phyloP scores from a whole-genome alignment of 1,140 invertebrate species.

The Apis dorsata region DNA sequence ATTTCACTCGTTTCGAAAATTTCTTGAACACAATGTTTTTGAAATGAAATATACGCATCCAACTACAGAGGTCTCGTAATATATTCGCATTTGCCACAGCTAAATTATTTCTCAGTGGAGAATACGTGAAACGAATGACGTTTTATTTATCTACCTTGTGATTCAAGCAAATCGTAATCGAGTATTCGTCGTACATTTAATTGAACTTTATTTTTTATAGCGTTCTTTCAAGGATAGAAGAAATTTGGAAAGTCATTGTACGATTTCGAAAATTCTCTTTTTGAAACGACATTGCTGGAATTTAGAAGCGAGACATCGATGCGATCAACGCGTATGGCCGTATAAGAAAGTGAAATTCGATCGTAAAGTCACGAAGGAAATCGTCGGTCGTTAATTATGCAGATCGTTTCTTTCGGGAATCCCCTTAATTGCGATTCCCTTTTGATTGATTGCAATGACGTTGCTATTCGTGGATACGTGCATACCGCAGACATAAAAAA shows the following conservation, averaged over 20 bases:
- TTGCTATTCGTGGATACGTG: constrained; percentile 18
- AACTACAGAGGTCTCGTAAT: not conserved
- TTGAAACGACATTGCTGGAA: constrained; percentile 5
- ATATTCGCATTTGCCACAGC: not conserved
- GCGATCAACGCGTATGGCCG: not conserved
- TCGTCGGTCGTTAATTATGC: constrained; percentile 46
- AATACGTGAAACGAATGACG: not conserved
- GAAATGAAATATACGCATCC: not conserved
- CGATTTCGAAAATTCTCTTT: not conserved
- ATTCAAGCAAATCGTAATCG: not conserved
- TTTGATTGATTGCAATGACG: constrained; percentile 48
- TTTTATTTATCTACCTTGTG: not conserved
- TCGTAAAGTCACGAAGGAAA: constrained; percentile 46
- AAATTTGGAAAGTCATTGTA: too few relatives aligned
- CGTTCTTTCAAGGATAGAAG: too few relatives aligned
- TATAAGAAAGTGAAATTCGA: constrained; percentile 51
- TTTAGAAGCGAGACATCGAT: constrained; percentile 12
- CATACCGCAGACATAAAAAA: not conserved
- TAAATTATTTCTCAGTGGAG: not conserved
- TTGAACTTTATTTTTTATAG: not conserved
- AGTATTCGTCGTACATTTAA: not conserved
- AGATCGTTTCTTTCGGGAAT: constrained; percentile 36
- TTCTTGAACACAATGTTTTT: not conserved
- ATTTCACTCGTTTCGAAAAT: not conserved
- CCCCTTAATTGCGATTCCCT: constrained; percentile 43